Percentiles rank a stretch among this genome's conserved stretches.
These are phyloP conservation scores for Hermodice carunculata DNA, from an alignment of 2,888 invertebrate genomes.

Conservation along the genomic window DNA sequence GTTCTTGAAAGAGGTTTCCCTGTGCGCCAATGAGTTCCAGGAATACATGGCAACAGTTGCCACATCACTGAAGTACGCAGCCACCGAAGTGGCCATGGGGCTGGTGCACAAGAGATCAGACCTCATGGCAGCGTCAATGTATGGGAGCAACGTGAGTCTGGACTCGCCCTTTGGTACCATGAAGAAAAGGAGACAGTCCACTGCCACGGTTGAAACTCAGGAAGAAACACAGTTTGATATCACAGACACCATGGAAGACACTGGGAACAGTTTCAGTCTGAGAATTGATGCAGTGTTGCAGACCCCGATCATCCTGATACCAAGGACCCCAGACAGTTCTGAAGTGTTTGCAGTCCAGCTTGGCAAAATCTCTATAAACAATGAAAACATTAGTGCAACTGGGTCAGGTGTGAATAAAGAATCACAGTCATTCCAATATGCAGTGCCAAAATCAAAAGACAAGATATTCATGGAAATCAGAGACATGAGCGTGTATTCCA, in stretches of 20 bases:
- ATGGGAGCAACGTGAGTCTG: slow-evolving; percentile 41
- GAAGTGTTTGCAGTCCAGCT: slow-evolving; percentile 93
- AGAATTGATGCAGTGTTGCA: slow-evolving; percentile 83
- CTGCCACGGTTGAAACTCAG: neutral
- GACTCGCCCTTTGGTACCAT: slow-evolving; percentile 23
- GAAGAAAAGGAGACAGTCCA: neutral
- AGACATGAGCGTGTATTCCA: slow-evolving; percentile 89
- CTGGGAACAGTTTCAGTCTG: neutral
- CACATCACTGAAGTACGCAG: slow-evolving; percentile 87
- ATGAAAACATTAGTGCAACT: slow-evolving; percentile 29
- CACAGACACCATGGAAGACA: neutral
- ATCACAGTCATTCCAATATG: neutral
- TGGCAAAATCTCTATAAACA: slow-evolving; percentile 81
- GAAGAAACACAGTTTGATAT: neutral
- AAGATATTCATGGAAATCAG: slow-evolving; percentile 30
- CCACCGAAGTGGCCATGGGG: slow-evolving; percentile 93
- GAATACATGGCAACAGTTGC: slow-evolving; percentile 88
- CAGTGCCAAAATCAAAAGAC: neutral
- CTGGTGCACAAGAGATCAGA: slow-evolving; percentile 71
- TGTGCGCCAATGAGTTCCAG: slow-evolving; percentile 91
- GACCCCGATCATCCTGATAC: slow-evolving; percentile 92
- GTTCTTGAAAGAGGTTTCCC: slow-evolving; percentile 86
- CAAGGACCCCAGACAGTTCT: slow-evolving; percentile 81
- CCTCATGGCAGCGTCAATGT: slow-evolving; percentile 28
- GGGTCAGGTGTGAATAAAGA: neutral